phyloP scores from a whole-genome alignment of 2,797 vertebrate genomes.

The Echeneis naucrates region DNA sequence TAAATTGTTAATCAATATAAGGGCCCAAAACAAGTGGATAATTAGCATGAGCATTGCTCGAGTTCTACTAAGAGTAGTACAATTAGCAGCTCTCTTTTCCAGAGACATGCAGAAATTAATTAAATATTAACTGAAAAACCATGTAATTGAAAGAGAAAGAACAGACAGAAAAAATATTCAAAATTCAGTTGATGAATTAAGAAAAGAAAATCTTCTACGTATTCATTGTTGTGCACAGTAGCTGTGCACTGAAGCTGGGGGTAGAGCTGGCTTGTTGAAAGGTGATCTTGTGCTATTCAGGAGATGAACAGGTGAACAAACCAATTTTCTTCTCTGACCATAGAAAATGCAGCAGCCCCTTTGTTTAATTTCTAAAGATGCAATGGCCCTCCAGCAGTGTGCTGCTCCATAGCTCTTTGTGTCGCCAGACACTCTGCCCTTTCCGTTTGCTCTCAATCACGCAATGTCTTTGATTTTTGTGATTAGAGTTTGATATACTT shows the following conservation, averaged over 20 bases:
- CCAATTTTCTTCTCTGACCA: constrained; percentile 35
- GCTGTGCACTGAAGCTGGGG: not conserved
- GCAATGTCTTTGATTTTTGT: constrained; percentile 58
- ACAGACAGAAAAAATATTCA: too few relatives aligned
- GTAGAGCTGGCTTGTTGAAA: constrained; percentile 31
- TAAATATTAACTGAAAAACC: too few relatives aligned
- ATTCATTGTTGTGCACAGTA: not conserved
- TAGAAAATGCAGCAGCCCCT: constrained; percentile 35
- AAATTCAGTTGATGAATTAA: not conserved
- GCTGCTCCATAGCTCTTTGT: constrained; percentile 40
- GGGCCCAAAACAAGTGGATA: not conserved
- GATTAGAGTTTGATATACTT: constrained; percentile 71
- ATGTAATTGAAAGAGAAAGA: too few relatives aligned
- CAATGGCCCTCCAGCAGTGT: constrained; percentile 32
- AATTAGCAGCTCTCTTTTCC: too few relatives aligned
- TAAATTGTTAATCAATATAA: constrained; percentile 12
- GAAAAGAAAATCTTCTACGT: not conserved
- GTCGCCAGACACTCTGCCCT: constrained; percentile 13
- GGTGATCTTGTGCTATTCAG: constrained; percentile 51
- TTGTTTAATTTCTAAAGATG: constrained; percentile 67
- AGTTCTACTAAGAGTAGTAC: not conserved
- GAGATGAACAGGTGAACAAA: constrained; percentile 69
- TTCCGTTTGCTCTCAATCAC: constrained; percentile 40
- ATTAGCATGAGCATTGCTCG: not conserved
- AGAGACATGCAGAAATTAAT: too few relatives aligned